A percentile compares a stretch with the other conserved stretches of the same genome.
Conservation (phyloP, 2,888 invertebrate species). For the Tuberolachnus salignus region DNA sequence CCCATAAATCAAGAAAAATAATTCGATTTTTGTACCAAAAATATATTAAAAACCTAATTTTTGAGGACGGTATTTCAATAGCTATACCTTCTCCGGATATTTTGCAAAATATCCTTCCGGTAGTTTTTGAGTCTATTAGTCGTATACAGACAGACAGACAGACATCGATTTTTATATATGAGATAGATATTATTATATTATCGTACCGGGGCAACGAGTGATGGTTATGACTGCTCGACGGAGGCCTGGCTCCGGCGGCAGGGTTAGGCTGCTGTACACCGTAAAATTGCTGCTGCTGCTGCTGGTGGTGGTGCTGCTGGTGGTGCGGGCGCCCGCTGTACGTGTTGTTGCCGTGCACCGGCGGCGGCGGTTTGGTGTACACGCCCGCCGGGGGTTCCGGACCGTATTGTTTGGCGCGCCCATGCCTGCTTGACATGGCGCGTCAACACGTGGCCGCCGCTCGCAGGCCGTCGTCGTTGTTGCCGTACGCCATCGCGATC, state of each 20-base stretch:
- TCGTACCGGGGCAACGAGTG: conserved; percentile 54
- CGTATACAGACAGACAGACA: too few species aligned
- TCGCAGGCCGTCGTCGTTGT: conserved; percentile 37
- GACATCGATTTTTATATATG: too few species aligned
- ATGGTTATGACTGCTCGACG: conserved; percentile 29
- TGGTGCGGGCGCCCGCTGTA: conserved; percentile 48
- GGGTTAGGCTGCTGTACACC: not conserved
- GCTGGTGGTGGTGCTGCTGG: conserved; percentile 33
- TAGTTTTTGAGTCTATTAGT: too few species aligned
- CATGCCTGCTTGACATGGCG: conserved; percentile 47
- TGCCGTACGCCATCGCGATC: conserved; percentile 2
- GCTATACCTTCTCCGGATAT: too few species aligned
- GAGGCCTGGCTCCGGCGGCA: conserved; percentile 5
- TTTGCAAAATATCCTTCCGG: too few species aligned
- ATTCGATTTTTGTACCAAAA: too few species aligned
- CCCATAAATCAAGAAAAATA: too few species aligned
- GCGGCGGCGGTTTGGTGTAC: conserved; percentile 50
- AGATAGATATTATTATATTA: too few species aligned
- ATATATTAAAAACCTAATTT: too few species aligned
- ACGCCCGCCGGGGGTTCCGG: conserved; percentile 53
- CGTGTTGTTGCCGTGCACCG: conserved; percentile 54
- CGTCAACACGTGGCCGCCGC: conserved; percentile 51
- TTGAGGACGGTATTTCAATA: too few species aligned
- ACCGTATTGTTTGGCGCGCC: conserved; percentile 52
- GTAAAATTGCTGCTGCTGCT: conserved; percentile 16